A percentile compares a stretch with the other conserved stretches of the same genome.
Conservation (phyloP, 1,140 invertebrate genomes). For the Cherax destructor region DNA sequence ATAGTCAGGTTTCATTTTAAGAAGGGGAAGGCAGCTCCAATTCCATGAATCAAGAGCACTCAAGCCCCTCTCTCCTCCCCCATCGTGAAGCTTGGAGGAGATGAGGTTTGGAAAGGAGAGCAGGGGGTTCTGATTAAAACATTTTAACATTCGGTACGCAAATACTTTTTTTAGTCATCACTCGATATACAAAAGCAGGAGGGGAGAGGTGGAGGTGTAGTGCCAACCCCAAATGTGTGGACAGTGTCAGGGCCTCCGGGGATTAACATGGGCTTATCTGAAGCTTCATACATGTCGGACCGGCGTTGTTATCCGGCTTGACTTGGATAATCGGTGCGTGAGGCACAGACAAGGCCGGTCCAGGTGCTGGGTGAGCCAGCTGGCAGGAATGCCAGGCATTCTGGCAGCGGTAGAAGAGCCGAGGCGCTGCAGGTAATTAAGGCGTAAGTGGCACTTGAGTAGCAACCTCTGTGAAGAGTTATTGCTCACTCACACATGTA, state of each 20-base stretch:
- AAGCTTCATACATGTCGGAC: neutral
- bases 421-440: neutral
- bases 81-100: neutral
- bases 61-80: no score
- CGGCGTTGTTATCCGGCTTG: no score
- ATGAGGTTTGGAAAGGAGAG: neutral
- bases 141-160: no score
- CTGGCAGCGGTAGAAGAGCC: neutral
- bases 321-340: neutral
- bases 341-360: neutral
- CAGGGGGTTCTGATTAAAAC: neutral
- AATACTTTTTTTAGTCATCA: no score
- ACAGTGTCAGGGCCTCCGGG: neutral
- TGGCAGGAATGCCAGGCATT: neutral
- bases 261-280: neutral
- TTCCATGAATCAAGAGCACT: no score
- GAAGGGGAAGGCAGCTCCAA: no score
- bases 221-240: neutral
- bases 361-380: neutral
- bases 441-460: neutral
- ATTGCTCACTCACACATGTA: neutral
- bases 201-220: no score
- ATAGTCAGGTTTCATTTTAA: no score
- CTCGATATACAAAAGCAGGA: no score
- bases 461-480: neutral